Conservation (phyloP, 1,140 invertebrate species). For the Zaprionus taronus region DNA sequence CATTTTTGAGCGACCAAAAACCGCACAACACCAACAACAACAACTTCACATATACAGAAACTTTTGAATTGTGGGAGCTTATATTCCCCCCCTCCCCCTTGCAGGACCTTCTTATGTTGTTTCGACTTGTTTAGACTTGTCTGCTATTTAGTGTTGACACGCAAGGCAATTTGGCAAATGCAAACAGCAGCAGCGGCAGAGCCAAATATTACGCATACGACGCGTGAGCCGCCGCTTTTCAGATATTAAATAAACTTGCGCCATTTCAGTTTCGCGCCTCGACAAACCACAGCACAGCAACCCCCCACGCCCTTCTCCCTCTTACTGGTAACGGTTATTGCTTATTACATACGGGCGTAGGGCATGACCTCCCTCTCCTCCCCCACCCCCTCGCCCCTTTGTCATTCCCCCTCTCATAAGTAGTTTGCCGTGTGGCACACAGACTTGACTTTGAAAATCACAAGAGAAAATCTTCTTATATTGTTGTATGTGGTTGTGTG, state of each 20-base stretch:
- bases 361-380: background rate
- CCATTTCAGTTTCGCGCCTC: conserved; percentile 78
- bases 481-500: conserved; percentile 52
- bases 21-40: conserved; percentile 47
- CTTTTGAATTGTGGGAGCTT: conserved; percentile 44
- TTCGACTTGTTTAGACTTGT: conserved; percentile 67
- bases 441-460: conserved; percentile 41
- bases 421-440: conserved; percentile 62
- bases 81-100: background rate
- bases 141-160: conserved; percentile 83
- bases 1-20: conserved; percentile 64
- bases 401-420: conserved; percentile 13
- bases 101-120: conserved; percentile 8
- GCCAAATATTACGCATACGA: conserved; percentile 68
- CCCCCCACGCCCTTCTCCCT: background rate
- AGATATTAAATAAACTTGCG: conserved; percentile 79
- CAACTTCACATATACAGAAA: conserved; percentile 70
- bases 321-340: conserved; percentile 64
- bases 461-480: conserved; percentile 63
- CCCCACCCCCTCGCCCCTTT: background rate
- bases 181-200: conserved; percentile 59
- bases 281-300: conserved; percentile 45
- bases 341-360: conserved; percentile 57
- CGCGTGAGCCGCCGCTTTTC: conserved; percentile 28
- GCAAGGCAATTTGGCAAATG: conserved; percentile 79